Percentiles rank a stretch among this genome's conserved stretches.
Conservation (phyloP, 2,888 invertebrate species). For the Antitype chi region DNA sequence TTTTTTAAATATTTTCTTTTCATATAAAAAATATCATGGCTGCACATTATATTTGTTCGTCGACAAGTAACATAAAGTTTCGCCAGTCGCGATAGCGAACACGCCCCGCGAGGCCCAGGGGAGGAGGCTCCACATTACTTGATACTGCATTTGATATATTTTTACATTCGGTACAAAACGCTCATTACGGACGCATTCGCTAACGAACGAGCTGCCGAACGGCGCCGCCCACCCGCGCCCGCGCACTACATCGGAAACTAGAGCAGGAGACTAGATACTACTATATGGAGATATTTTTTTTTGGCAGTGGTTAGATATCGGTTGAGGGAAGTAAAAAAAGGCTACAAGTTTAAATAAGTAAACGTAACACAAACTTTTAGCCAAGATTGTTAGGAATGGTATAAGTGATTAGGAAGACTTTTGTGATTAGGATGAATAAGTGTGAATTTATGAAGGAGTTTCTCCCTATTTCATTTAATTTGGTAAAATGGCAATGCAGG, state of each 20-base stretch:
- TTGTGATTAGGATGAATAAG: neutral
- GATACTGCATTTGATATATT: slow-evolving; percentile 82
- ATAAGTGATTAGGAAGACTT: too few relatives aligned
- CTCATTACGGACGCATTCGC: slow-evolving; percentile 88
- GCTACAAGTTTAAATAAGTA: neutral
- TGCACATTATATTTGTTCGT: neutral
- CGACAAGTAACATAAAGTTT: neutral
- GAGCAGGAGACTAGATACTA: slow-evolving; percentile 11
- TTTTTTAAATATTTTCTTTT: neutral
- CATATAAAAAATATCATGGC: too few relatives aligned
- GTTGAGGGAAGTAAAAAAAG: neutral
- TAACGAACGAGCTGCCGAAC: slow-evolving; percentile 82
- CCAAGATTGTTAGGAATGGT: neutral
- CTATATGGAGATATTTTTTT: too few relatives aligned
- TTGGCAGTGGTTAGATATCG: neutral
- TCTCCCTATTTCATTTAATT: neutral
- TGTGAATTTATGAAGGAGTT: neutral
- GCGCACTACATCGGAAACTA: slow-evolving; percentile 1
- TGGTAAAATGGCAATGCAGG: neutral
- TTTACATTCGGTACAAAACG: slow-evolving; percentile 85
- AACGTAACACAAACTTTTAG: neutral
- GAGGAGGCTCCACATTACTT: slow-evolving; percentile 60
- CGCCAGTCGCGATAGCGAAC: slow-evolving; percentile 4
- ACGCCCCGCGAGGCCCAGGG: slow-evolving; percentile 11
- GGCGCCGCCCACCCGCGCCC: slow-evolving; percentile 22